A percentile compares a stretch with the other conserved stretches of the same genome.
Evolutionary conservation across 2,113 vertebrate species (phyloP).

Genomic region (Australoheros scitulus): DNA sequence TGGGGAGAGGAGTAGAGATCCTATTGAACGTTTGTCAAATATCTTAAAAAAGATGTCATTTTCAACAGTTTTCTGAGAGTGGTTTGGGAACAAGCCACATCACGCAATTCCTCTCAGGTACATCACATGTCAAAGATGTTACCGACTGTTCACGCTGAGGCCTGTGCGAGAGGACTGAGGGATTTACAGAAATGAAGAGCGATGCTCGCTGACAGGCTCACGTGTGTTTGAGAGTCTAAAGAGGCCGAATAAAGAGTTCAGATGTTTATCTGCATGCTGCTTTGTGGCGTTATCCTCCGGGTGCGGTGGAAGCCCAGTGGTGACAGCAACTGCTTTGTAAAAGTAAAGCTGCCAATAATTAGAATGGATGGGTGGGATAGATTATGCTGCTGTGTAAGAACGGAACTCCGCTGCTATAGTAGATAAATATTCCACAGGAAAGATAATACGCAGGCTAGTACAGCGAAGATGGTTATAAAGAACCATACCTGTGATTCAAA

Average conservation of each 20-base stretch:
- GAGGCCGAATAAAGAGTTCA: constrained; percentile 6
- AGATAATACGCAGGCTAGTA: not conserved
- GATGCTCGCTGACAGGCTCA: not conserved
- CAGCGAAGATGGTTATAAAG: not conserved
- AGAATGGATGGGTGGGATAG: not conserved
- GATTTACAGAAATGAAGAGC: not conserved
- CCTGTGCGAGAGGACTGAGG: not conserved
- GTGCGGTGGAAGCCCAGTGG: not conserved
- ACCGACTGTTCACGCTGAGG: not conserved
- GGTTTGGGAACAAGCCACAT: not conserved
- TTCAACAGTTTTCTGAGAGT: not conserved
- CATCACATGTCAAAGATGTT: constrained; percentile 18
- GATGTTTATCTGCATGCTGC: constrained; percentile 10
- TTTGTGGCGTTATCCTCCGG: not conserved
- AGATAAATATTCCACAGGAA: not conserved
- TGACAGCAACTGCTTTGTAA: not conserved
- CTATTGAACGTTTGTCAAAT: constrained; percentile 5
- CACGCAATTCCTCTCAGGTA: not conserved
- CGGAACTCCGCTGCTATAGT: not conserved
- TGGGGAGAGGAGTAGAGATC: not conserved
- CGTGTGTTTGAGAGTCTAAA: not conserved
- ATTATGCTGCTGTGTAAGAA: not conserved
- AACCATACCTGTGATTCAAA: not conserved
- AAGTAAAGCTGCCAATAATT: constrained; percentile 2
- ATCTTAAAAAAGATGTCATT: not conserved